Percentiles rank a stretch among this genome's conserved stretches.
Evolutionary conservation across 2,113 vertebrate genomes (phyloP).

Genomic region (Natator depressus): DNA sequence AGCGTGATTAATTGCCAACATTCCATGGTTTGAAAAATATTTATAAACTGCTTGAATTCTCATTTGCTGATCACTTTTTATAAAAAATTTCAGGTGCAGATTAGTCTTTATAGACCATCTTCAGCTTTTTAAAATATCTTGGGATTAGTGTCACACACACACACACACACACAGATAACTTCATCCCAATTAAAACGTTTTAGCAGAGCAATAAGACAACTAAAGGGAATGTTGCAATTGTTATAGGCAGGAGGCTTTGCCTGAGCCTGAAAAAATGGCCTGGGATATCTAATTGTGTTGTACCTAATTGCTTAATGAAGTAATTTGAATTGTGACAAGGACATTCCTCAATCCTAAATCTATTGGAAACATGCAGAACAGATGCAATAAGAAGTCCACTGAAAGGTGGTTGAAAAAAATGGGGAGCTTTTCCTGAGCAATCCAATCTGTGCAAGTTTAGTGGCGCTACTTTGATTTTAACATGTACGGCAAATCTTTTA

Average conservation of each 20-base stretch:
- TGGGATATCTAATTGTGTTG: background rate
- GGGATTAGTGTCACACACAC: constrained; percentile 33
- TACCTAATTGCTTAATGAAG: constrained; percentile 46
- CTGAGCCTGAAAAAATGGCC: constrained; percentile 43
- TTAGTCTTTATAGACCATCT: background rate
- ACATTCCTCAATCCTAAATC: constrained; percentile 20
- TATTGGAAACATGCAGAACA: constrained; percentile 14
- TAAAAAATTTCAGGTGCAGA: background rate
- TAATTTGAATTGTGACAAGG: constrained; percentile 42
- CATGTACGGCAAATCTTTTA: background rate
- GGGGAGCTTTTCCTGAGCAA: background rate
- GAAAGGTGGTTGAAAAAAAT: background rate
- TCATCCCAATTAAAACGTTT: constrained; percentile 33
- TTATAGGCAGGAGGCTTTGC: background rate
- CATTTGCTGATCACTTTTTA: background rate
- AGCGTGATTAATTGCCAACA: background rate
- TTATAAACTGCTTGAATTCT: background rate
- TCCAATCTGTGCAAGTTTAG: background rate
- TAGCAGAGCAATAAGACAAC: constrained; percentile 32
- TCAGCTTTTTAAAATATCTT: constrained; percentile 4
- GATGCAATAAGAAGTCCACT: background rate
- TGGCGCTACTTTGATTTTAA: background rate
- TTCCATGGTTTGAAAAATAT: background rate
- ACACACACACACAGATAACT: background rate
- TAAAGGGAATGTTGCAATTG: background rate